A percentile compares a stretch with the other conserved stretches of the same genome.
Conservation (phyloP, 2,797 vertebrate genomes). For the Chloroceryle amazona region DNA sequence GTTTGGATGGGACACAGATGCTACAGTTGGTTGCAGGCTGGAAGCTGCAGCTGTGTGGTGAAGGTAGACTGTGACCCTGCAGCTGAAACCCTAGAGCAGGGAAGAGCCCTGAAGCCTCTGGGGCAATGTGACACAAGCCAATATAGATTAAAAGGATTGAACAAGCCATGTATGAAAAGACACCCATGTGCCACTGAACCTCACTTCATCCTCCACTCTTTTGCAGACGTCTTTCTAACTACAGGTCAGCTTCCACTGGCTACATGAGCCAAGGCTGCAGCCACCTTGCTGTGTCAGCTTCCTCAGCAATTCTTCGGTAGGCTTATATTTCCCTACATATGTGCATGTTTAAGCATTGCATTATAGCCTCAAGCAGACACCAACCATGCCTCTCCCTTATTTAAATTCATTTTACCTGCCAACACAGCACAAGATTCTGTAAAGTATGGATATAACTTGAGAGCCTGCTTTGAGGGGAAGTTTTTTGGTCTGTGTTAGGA, state of each 20-base stretch:
- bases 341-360: neutral
- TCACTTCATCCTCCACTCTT: neutral
- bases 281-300: neutral
- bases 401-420: constrained; percentile 7
- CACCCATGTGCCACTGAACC: rapidly evolving
- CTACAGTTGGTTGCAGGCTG: neutral
- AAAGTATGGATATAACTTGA: neutral
- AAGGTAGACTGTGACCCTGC: neutral
- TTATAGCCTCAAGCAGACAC: neutral
- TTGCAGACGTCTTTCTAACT: neutral
- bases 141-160: neutral
- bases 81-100: neutral
- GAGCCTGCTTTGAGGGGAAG: neutral
- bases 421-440: neutral
- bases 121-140: neutral
- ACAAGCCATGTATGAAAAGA: rapidly evolving
- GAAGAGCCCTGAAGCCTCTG: neutral
- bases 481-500: neutral
- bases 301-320: neutral
- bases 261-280: neutral
- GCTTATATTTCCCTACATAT: neutral
- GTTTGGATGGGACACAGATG: neutral
- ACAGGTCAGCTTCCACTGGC: neutral
- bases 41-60: neutral
- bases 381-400: neutral